phyloP scores from a whole-genome alignment of 2,797 vertebrate genomes.

The Gouania willdenowi region DNA sequence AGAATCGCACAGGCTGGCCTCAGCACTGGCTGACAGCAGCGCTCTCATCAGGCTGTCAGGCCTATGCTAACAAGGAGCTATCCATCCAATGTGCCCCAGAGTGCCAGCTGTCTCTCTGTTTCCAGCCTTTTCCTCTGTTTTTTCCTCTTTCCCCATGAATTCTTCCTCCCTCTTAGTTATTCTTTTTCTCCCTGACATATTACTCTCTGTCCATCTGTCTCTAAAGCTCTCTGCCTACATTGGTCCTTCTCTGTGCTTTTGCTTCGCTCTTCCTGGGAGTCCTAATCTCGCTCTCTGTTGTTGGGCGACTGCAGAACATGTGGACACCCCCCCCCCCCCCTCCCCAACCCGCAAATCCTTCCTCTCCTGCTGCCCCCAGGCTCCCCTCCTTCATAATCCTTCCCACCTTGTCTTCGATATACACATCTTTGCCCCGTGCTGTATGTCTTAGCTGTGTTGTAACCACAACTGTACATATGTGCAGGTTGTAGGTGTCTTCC shows the following conservation, averaged over 20 bases:
- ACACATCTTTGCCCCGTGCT: constrained; percentile 43
- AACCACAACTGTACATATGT: constrained; percentile 14
- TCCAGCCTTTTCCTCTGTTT: constrained; percentile 60
- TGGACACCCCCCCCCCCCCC: constrained; percentile 12
- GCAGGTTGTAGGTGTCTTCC: constrained; percentile 28
- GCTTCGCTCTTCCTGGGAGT: constrained; percentile 37
- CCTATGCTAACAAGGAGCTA: constrained; percentile 91
- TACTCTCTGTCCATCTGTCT: constrained; percentile 55
- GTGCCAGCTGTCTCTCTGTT: constrained; percentile 78
- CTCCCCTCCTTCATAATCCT: not conserved
- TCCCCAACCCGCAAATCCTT: not conserved
- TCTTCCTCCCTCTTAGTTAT: no score
- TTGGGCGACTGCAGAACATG: constrained; percentile 46
- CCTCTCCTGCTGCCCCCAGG: not conserved
- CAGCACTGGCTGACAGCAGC: constrained; percentile 84
- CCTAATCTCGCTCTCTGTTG: constrained; percentile 51
- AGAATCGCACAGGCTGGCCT: constrained; percentile 54
- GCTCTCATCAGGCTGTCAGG: constrained; percentile 93
- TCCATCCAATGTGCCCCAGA: constrained; percentile 77
- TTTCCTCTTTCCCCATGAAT: constrained; percentile 39
- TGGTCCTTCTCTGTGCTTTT: constrained; percentile 25
- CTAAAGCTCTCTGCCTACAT: constrained; percentile 29
- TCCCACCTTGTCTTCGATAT: constrained; percentile 35
- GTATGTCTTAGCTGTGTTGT: constrained; percentile 4
- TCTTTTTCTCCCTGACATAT: constrained; percentile 42